Evolutionary conservation across 1,140 invertebrate genomes (phyloP).

Genomic region (Aphis craccivora): DNA sequence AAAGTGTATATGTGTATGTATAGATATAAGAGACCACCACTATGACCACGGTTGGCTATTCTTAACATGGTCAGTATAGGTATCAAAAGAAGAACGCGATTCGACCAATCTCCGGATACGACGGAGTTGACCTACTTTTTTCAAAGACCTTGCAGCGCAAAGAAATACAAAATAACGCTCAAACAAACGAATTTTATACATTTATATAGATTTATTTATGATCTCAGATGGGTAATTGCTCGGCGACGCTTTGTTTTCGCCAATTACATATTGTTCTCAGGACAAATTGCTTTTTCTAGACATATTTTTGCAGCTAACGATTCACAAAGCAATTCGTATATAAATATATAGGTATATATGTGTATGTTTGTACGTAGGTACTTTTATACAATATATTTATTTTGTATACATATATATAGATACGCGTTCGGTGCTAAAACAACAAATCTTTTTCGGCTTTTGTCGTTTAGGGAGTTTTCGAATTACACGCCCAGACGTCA

Average conservation of each 20-base stretch:
- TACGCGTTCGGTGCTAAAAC: not conserved
- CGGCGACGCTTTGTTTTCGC: slow-evolving; percentile 5
- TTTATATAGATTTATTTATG: not conserved
- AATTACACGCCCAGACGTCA: not conserved
- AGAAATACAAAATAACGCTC: not conserved
- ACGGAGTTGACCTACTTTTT: not conserved
- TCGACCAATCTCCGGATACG: not conserved
- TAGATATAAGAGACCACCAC: not conserved
- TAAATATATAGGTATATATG: not conserved
- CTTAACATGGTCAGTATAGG: not conserved
- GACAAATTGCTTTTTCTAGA: not conserved
- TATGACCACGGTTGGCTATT: not conserved
- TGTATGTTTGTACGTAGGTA: not conserved
- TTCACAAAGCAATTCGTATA: not conserved
- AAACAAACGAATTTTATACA: not conserved
- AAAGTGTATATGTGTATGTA: not conserved
- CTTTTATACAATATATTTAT: not conserved
- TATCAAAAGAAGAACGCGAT: not conserved
- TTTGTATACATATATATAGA: not conserved
- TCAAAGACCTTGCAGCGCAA: not conserved
- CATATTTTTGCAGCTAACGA: not conserved
- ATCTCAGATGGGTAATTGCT: slow-evolving; percentile 17
- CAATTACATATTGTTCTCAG: slow-evolving; percentile 19
- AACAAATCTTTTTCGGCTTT: not conserved
- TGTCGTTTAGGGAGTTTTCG: not conserved